Conservation (phyloP, 2,113 vertebrate genomes). For the Rousettus leschenaultii region DNA sequence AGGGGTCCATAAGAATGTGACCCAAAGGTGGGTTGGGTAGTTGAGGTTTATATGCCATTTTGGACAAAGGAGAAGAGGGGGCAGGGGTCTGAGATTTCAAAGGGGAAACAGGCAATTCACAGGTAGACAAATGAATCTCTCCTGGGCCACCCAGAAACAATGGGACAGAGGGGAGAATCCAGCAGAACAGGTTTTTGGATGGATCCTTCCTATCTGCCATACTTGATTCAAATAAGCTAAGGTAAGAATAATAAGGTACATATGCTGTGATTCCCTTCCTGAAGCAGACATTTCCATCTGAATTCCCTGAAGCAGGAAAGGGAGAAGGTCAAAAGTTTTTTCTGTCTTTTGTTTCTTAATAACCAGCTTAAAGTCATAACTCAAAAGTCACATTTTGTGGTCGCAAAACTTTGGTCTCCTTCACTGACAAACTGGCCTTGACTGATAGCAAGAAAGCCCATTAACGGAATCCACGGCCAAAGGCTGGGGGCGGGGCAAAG, state of each 20-base stretch:
- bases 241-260: not conserved
- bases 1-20: not conserved
- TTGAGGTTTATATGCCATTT: not conserved
- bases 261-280: not conserved
- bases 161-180: not conserved
- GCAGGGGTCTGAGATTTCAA: not conserved
- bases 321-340: not conserved
- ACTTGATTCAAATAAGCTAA: not conserved
- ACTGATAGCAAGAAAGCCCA: conserved; percentile 79
- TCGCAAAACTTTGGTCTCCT: not conserved
- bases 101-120: not conserved
- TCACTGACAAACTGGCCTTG: conserved; percentile 60
- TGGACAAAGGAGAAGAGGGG: not conserved
- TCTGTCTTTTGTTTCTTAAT: not conserved
- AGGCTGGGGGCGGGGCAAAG: not conserved
- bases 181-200: not conserved
- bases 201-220: not conserved
- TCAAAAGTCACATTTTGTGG: not conserved
- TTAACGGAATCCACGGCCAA: conserved; percentile 69
- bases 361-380: not conserved
- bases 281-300: not conserved
- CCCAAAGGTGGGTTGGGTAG: not conserved
- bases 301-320: not conserved
- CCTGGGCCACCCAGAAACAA: not conserved
- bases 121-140: not conserved